A percentile compares a stretch with the other conserved stretches of the same genome.
These are phyloP conservation scores for Epinephelus awoara DNA, from an alignment of 2,797 vertebrate genomes.

Conservation along the genomic window DNA sequence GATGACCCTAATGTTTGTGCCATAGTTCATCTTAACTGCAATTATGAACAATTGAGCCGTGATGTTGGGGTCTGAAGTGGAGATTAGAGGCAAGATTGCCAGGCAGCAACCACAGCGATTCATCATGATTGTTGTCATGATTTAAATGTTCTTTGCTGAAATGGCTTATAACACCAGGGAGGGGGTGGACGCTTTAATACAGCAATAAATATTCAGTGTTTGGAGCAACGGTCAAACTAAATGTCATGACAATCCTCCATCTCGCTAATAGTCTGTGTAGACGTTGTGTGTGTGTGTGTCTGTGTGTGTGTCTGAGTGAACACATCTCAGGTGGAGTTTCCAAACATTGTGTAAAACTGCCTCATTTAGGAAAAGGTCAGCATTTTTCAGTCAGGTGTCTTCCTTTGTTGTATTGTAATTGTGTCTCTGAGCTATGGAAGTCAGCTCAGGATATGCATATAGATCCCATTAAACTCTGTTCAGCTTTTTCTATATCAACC, in stretches of 20 bases:
- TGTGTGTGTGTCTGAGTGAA: constrained; percentile 20
- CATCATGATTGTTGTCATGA: constrained; percentile 80
- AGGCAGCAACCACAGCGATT: constrained; percentile 61
- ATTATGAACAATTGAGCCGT: constrained; percentile 81
- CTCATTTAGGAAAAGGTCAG: constrained; percentile 77
- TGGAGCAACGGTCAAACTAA: constrained; percentile 75
- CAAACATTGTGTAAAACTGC: constrained; percentile 52
- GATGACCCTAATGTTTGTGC: constrained; percentile 71
- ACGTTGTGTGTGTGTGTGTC: constrained; percentile 48
- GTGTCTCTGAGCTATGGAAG: constrained; percentile 47
- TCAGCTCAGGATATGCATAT: constrained; percentile 39
- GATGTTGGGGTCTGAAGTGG: constrained; percentile 72
- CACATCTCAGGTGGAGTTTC: constrained; percentile 52
- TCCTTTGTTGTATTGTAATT: constrained; percentile 63
- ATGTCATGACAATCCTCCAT: constrained; percentile 75
- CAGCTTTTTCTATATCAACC: constrained; percentile 16
- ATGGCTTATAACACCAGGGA: constrained; percentile 55
- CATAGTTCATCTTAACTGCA: constrained; percentile 77
- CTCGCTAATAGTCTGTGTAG: constrained; percentile 65
- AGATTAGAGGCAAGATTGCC: constrained; percentile 82
- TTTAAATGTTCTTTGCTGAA: constrained; percentile 70
- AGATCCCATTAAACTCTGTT: constrained; percentile 46
- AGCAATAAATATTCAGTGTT: constrained; percentile 81
- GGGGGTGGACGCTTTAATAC: constrained; percentile 60
- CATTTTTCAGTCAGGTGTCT: constrained; percentile 50